Evolutionary conservation across 2,888 invertebrate genomes (phyloP), one percentile per base, ranked within the genome.

Genomic region (Drosophila bunnanda): DNA sequence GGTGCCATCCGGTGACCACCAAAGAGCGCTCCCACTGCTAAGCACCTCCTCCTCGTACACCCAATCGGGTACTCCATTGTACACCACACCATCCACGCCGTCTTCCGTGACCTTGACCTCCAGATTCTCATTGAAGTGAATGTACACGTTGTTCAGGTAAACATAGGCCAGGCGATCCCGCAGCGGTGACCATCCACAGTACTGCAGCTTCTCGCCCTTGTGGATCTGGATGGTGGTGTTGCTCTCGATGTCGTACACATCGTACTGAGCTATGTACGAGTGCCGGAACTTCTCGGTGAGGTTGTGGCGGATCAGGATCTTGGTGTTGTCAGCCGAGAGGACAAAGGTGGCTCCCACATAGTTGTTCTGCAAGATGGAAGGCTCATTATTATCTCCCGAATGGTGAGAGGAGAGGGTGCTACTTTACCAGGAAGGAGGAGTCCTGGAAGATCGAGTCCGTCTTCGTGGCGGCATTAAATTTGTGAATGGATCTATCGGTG

Each of bases 1-100:
- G 5, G 92, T 93, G 13, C 96, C 96, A 78, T 94, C 93, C 0
- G 95, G 94, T 0, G 97, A 96, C 93, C 96, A 96, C 97, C 97
- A 97, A 78, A 96, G 85, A 0, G 97, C 97, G 77, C 94, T 94
- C 54, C 95, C 94, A 9, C 94, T 93, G 57, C 94, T 93, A 57
- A 97, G 93, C 13, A 97, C 95, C 92, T 97, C 97, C 94, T 97
- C 97, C 94, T 98, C 98, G 90, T 98, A 98, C 39, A 98, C 95
- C 98, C 98, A 98, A 91, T 98, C 98, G 10, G 97, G 95, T 22
- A 96, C 94, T 5, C 98, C 98, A 90, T 96, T 96, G 91, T 96
- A 97, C 57, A 97, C 93, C 38, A 94, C 93, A 2, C 94, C 95
- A 0, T 93, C 93, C 1, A 94, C 90, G 1, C 96, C 96, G 62